A percentile compares a stretch with the other conserved stretches of the same genome.
phyloP scores from a whole-genome alignment of 2,113 vertebrate genomes.

The Pseudorectes ferrugineus region DNA sequence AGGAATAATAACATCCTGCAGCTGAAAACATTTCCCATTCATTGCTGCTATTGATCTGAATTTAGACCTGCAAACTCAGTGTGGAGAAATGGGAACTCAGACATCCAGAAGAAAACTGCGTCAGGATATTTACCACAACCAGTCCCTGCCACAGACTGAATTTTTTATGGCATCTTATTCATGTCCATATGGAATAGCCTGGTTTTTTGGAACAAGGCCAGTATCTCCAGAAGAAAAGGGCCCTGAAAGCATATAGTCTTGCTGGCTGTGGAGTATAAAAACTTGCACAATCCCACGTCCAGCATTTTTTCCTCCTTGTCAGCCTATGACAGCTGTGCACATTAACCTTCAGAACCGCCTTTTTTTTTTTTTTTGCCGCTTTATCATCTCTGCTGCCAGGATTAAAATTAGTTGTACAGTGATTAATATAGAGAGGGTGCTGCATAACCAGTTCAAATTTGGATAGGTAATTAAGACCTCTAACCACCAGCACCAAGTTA shows the following conservation, averaged over 20 bases:
- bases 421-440: constrained; percentile 53
- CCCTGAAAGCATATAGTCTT: not conserved
- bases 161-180: not conserved
- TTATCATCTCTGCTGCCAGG: constrained; percentile 7
- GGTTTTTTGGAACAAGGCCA: not conserved
- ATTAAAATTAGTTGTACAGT: constrained; percentile 58
- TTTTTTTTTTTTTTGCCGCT: not conserved
- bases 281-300: not conserved
- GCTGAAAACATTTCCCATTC: not conserved
- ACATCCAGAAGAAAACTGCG: not conserved
- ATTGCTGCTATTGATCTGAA: not conserved
- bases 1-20: not conserved
- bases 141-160: not conserved
- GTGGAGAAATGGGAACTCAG: not conserved
- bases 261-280: not conserved
- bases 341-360: constrained; percentile 27
- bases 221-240: not conserved
- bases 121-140: not conserved
- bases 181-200: not conserved
- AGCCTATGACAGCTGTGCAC: not conserved
- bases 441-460: constrained; percentile 45
- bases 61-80: not conserved
- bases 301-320: not conserved
- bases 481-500: constrained; percentile 11
- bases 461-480: constrained; percentile 55